Conservation (phyloP, 2,797 vertebrate genomes). For the Microctenopoma steveboyesi region DNA sequence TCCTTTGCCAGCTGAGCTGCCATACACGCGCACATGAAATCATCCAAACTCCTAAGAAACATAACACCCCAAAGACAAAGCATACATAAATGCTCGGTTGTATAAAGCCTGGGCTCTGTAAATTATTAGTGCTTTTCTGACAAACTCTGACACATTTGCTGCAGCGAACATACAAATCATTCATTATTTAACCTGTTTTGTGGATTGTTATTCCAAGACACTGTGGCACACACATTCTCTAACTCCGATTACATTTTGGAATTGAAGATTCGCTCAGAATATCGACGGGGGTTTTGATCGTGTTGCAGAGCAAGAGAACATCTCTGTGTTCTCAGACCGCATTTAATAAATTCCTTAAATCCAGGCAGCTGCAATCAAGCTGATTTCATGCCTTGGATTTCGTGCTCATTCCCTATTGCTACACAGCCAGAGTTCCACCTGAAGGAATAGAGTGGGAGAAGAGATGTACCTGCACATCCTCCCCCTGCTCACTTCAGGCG, state of each 20-base stretch:
- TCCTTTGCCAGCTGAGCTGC: constrained; percentile 65
- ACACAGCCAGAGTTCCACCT: constrained; percentile 25
- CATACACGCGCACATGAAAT: constrained; percentile 22
- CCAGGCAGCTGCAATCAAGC: constrained; percentile 27
- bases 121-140: constrained; percentile 52
- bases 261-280: constrained; percentile 21
- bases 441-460: constrained; percentile 31
- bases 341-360: constrained; percentile 31
- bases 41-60: constrained; percentile 33
- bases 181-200: constrained; percentile 60
- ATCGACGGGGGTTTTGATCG: constrained; percentile 19
- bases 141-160: constrained; percentile 34
- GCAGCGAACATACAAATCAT: constrained; percentile 39
- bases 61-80: constrained; percentile 34
- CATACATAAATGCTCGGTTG: constrained; percentile 33
- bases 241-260: constrained; percentile 33
- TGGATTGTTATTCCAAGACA: constrained; percentile 21
- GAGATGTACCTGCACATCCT: constrained; percentile 47
- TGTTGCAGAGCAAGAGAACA: neutral
- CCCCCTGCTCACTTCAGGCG: constrained; percentile 18
- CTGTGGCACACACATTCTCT: constrained; percentile 20
- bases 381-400: constrained; percentile 34
- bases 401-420: neutral
- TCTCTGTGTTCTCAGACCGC: constrained; percentile 12
- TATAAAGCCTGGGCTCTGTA: constrained; percentile 33